Base-by-base conservation (phyloP, 2,113 vertebrate species). In the Gallinago jamesoni region DNA sequence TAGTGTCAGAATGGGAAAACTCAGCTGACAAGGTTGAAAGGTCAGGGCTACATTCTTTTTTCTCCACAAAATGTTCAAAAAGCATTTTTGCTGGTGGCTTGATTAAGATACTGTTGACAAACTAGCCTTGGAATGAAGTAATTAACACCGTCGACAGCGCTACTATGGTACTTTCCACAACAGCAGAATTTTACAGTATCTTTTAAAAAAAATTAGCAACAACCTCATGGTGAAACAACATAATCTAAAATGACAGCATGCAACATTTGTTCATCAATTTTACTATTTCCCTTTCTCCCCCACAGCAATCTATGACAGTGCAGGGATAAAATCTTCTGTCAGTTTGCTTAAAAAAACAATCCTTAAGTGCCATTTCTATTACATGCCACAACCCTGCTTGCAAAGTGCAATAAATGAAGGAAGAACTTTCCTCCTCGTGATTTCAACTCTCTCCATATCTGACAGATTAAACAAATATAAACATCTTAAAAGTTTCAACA, bases 21-120 rank as follows among this genome's bases (percentile, higher is more conserved):
- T 97, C 95, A 95, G 84, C 93, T 98, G 97, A 98, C 98, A 98
- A 98, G 97, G 98, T 98, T 90, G 93, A 98, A 98, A 98, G 97
- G 98, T 98, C 91, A 96, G 90, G 55, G 75, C 35, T 25, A 79
- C 96, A 97, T 96, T 96, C 84, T 93, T 95, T 95, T 97, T 92
- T 37, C 47, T 52, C 41, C 45, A 77, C 37, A 90, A 93, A 94
- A 96, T 93, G 84, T 88, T 97, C 83, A 92, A 96, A 97, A 98
- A 75, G 91, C 86, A 81, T 85, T 93, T 97, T 97, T 91, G 81
- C 43, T 88, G 59, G 74, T 97, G 57, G 28, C 60, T 91, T 92
- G 69, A 93, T 72, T 98, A 97, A 96, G 78, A 91, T 41, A 81
- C 30, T 95, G 64, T 91, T 91, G 94, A 94, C 94, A 93, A 98